Base-by-base conservation (phyloP, 1,140 invertebrate genomes). In the Drosophila lini region DNA sequence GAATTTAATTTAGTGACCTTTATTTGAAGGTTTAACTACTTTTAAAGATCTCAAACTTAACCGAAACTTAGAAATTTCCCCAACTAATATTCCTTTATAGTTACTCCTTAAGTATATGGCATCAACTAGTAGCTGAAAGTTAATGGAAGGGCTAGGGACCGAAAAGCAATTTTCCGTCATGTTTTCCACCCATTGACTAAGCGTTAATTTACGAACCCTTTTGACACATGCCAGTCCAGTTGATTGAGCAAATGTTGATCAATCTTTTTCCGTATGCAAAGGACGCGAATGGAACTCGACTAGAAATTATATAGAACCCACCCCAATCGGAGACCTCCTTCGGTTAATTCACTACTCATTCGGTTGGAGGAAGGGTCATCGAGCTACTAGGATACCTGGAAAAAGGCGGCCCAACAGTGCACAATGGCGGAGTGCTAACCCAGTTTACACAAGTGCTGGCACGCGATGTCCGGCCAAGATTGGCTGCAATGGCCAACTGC, bases 391-490 rank as follows among this genome's bases (percentile, higher is more conserved):
- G 64, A 13, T 64, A 40, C 48, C 22, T 53, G 48, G 68, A 74
- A 74, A 74, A 74, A 11, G 19, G 34, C 10, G 36, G 34, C 36
- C 69, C 64, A 34, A 57, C 10, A 19, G 19, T 0, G 19, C 19
- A 11, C 28, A 25, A 50, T 13, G 25, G 34, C 19, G 16, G 32
- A 22, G 50, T 16, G 73, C 57, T 85, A 81, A 85, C 81, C 81
- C 68, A 86, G 58, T 86, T 84, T 74, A 62, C 70, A 64, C 53
- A 65, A 47, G 64, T 63, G 38, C 55, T 70, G 74, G 82, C 81
- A 84, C 81, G 81, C 81, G 82, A 84, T 84, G 74, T 86, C 82
- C 81, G 50, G 56, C 38, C 19, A 81, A 81, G 78, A 83, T 76
- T 83, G 80, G 28, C 41, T 67, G 50, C 80, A 75, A 70, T 78